Evolutionary conservation across 2,113 vertebrate species (phyloP).

Genomic region (Lota lota): DNA sequence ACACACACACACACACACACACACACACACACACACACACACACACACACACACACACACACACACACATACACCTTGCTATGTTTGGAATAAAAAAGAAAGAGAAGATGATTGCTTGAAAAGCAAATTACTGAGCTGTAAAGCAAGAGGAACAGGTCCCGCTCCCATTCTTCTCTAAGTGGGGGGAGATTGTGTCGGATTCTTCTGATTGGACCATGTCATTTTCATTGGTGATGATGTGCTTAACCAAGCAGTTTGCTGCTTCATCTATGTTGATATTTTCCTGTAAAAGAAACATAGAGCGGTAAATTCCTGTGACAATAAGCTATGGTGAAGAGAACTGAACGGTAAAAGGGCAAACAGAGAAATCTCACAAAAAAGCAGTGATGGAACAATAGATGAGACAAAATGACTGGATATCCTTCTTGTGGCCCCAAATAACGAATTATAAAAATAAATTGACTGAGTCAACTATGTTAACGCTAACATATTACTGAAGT

Average conservation of each 20-base stretch:
- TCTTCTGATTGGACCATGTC: slow-evolving; percentile 84
- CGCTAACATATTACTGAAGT: too few relatives aligned
- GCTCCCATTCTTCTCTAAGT: slow-evolving; percentile 79
- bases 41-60: not conserved
- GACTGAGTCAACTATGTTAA: too few relatives aligned
- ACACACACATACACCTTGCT: slow-evolving; percentile 31
- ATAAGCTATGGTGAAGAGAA: too few relatives aligned
- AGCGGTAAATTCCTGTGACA: too few relatives aligned
- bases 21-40: not conserved
- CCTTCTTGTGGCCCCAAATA: too few relatives aligned
- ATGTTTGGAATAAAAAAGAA: slow-evolving; percentile 22
- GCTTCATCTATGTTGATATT: slow-evolving; percentile 97
- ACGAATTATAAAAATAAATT: too few relatives aligned
- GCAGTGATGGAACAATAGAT: too few relatives aligned
- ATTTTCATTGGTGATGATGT: slow-evolving; percentile 92
- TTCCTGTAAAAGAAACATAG: slow-evolving; percentile 71
- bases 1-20: not conserved
- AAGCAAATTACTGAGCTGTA: slow-evolving; percentile 63
- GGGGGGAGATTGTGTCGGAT: slow-evolving; percentile 84
- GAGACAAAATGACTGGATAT: too few relatives aligned
- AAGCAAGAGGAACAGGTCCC: slow-evolving; percentile 87
- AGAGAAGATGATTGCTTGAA: not conserved
- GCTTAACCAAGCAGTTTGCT: slow-evolving; percentile 92
- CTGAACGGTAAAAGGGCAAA: too few relatives aligned
- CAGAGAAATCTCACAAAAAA: too few relatives aligned